Percentiles rank a stretch among this genome's conserved stretches.
Conservation (phyloP, 2,888 invertebrate genomes). For the Sussaba pulchella region DNA sequence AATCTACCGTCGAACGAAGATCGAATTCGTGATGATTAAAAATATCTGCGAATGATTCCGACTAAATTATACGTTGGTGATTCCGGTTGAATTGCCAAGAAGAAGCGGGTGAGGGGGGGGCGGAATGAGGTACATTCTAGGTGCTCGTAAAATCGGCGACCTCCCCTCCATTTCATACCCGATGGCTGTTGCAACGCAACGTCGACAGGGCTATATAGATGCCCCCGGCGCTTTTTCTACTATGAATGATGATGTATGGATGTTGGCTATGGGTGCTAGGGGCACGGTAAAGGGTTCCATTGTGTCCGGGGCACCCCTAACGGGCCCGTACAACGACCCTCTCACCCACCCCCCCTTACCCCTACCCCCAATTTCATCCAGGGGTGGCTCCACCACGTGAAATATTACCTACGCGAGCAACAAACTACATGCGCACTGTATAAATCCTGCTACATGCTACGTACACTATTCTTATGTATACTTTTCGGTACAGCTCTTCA, state of each 20-base stretch:
- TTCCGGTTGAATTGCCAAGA: not conserved
- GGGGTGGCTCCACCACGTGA: slow-evolving; percentile 73
- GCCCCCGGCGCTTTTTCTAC: slow-evolving; percentile 78
- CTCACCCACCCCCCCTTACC: slow-evolving; percentile 60
- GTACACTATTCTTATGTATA: slow-evolving; percentile 37
- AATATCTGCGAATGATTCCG: slow-evolving; percentile 4
- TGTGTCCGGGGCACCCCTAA: slow-evolving; percentile 77
- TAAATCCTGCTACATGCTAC: slow-evolving; percentile 19
- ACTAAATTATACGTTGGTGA: slow-evolving; percentile 18
- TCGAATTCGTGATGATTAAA: too few species aligned
- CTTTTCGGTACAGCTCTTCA: slow-evolving; percentile 11
- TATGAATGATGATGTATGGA: slow-evolving; percentile 84
- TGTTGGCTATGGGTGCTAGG: slow-evolving; percentile 82
- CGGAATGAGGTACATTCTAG: slow-evolving; percentile 10
- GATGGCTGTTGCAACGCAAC: slow-evolving; percentile 47
- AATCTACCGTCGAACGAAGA: too few species aligned
- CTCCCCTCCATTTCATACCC: slow-evolving; percentile 66
- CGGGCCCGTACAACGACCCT: slow-evolving; percentile 66
- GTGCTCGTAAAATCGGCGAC: slow-evolving; percentile 74
- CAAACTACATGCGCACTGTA: slow-evolving; percentile 53
- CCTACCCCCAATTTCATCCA: not conserved
- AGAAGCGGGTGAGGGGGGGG: too few species aligned
- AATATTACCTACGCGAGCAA: slow-evolving; percentile 78
- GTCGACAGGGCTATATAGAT: slow-evolving; percentile 66
- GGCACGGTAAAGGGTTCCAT: slow-evolving; percentile 84